Conservation (phyloP, 2,797 vertebrate species). For the Setipinna tenuifilis region DNA sequence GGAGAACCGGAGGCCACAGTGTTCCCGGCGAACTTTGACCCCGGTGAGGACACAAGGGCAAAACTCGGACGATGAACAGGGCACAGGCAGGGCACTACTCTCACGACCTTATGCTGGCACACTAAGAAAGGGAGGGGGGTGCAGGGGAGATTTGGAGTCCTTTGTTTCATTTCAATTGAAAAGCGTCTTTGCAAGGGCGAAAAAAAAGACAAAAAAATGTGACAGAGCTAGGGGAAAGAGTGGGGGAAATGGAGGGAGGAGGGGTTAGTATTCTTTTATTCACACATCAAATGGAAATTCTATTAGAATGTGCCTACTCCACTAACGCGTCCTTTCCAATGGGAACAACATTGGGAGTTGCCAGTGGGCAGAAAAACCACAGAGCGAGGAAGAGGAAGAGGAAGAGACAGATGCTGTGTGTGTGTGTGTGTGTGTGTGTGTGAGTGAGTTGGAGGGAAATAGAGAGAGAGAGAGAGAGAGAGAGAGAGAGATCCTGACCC, state of each 20-base stretch:
- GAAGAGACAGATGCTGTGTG: not conserved
- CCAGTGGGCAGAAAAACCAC: conserved; percentile 60
- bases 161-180: conserved; percentile 39
- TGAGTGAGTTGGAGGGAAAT: not conserved
- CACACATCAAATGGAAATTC: conserved; percentile 41
- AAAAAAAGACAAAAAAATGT: not conserved
- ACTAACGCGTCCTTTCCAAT: conserved; percentile 34
- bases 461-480: not conserved
- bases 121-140: not conserved
- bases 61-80: not conserved
- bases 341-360: conserved; percentile 55
- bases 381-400: not conserved
- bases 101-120: not conserved
- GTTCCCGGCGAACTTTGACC: not conserved
- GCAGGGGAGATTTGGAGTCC: conserved; percentile 26
- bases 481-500: too few species aligned
- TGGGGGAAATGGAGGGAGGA: not conserved
- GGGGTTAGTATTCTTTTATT: conserved; percentile 37
- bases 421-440: not conserved
- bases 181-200: conserved; percentile 35
- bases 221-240: not conserved
- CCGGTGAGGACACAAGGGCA: not conserved
- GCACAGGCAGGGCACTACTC: not conserved
- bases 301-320: conserved; percentile 42
- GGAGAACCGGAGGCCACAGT: not conserved